Base-by-base conservation (phyloP, 1,140 invertebrate genomes). In the Eupeodes corollae region DNA sequence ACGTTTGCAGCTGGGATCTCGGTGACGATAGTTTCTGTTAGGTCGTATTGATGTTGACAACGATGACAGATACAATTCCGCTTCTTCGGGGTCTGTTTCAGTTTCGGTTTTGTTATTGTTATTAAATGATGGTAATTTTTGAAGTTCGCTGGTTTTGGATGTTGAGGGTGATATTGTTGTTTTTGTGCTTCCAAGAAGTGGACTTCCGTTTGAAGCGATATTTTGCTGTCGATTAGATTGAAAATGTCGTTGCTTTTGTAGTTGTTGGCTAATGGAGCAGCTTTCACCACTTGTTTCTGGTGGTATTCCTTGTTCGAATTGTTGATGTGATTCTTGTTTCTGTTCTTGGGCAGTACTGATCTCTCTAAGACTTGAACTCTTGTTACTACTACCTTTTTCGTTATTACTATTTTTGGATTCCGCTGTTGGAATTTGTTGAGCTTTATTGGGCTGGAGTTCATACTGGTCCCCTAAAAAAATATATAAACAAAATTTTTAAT, bases 391-490 rank as follows among this genome's bases (percentile, higher is more conserved):
- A 30, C 26, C 2, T 3, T 43, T 43, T 9, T 13, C 26, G 42
- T 14, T 43, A 32, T 43, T 43, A 18, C 2, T 30, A 16, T 6
- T 43, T 12, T 32, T 19, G 14, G 15, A n/a, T 30, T 39, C 34
- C 19, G 26, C 35, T 18, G 19, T 18, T n/a, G 32, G 10, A 3
- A 39, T 10, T 26, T 12, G 2, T 3, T 46, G 38, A 46, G 45
- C 38, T 11, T 18, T 5, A 8, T 46, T 14, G 14, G 34, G 9
- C 10, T 46, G 44, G 19, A 15, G 45, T 35, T 46, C 45, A 46
- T 46, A 46, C 45, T 46, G 45, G 37, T 46, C 45, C 45, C 37
- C 45, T 46, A 35, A 26, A 39, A n/a, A n/a, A 26, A 5, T 26
- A 43, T 3, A 43, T 3, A 43, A n/a, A 30, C 2, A 31, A 13